Evolutionary conservation across 2,888 invertebrate species (phyloP).

Genomic region (Meteorus colon): DNA sequence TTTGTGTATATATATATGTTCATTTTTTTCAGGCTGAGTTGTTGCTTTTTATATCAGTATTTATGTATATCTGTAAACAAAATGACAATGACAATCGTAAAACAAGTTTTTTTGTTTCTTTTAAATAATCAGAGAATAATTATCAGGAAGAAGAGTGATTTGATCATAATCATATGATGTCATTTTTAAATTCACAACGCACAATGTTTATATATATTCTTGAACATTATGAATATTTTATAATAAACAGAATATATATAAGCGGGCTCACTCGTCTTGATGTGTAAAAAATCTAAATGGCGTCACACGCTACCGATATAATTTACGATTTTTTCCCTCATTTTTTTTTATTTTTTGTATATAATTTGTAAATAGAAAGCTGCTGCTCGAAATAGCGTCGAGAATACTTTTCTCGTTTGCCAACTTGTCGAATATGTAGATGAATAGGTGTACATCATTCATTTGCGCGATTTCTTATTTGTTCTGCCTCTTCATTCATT

Average conservation of each 20-base stretch:
- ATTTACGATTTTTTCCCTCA: conserved; percentile 30
- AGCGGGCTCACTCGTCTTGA: background rate
- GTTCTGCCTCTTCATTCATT: background rate
- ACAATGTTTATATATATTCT: background rate
- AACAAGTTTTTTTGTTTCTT: background rate
- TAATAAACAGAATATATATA: conserved; percentile 7
- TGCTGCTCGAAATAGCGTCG: conserved; percentile 41
- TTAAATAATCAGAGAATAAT: background rate
- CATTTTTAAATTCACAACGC: background rate
- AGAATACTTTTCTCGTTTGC: conserved; percentile 51
- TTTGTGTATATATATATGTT: background rate
- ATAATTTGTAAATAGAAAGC: conserved; percentile 51
- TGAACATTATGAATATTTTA: background rate
- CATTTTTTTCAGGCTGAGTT: background rate
- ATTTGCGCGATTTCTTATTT: conserved; percentile 19
- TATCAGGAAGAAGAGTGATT: background rate
- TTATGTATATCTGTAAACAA: conserved; percentile 40
- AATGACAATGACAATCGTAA: conserved; percentile 34
- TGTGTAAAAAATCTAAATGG: conserved; percentile 69
- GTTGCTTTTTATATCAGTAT: conserved; percentile 22
- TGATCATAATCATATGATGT: conserved; percentile 1
- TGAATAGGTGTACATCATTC: conserved; percentile 3
- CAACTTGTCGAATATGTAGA: conserved; percentile 39
- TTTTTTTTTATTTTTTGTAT: conserved; percentile 19
- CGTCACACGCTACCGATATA: conserved; percentile 56